Conservation (phyloP, 2,888 invertebrate species). For the Buathra laborator region DNA sequence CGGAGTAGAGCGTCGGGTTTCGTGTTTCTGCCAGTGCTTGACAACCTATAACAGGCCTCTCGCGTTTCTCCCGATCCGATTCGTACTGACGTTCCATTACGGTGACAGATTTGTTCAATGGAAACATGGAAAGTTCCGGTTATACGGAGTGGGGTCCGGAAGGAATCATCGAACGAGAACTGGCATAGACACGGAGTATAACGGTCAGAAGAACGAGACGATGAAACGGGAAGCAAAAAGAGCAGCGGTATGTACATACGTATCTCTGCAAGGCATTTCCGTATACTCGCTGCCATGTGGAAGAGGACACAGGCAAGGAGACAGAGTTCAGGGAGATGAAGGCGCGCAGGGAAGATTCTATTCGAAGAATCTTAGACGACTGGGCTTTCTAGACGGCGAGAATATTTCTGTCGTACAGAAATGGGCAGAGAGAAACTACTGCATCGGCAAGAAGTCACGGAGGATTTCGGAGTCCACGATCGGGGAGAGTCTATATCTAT, state of each 20-base stretch:
- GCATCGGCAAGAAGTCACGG: slow-evolving; percentile 32
- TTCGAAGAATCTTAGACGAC: slow-evolving; percentile 34
- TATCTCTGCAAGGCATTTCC: too few relatives aligned
- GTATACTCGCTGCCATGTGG: too few relatives aligned
- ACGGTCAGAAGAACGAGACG: too few relatives aligned
- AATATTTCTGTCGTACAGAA: slow-evolving; percentile 32
- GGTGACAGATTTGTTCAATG: slow-evolving; percentile 45
- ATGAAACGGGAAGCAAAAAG: too few relatives aligned
- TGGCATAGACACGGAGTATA: too few relatives aligned
- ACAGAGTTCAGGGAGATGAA: neutral
- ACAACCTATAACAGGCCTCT: slow-evolving; percentile 66
- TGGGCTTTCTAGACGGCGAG: neutral
- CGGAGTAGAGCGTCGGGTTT: neutral
- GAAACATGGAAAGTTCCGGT: neutral
- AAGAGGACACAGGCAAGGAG: too few relatives aligned
- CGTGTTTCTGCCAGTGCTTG: slow-evolving; percentile 42
- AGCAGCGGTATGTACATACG: too few relatives aligned
- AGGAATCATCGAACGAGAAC: neutral
- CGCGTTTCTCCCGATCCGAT: slow-evolving; percentile 32
- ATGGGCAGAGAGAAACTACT: slow-evolving; percentile 32
- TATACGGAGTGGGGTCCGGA: too few relatives aligned
- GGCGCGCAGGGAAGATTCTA: neutral
- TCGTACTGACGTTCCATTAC: slow-evolving; percentile 68
- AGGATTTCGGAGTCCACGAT: slow-evolving; percentile 45
- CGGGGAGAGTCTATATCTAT: neutral